Evolutionary conservation across 92 coral and sea anemone species (phyloP).

Genomic region (Heliopora coerulea): DNA sequence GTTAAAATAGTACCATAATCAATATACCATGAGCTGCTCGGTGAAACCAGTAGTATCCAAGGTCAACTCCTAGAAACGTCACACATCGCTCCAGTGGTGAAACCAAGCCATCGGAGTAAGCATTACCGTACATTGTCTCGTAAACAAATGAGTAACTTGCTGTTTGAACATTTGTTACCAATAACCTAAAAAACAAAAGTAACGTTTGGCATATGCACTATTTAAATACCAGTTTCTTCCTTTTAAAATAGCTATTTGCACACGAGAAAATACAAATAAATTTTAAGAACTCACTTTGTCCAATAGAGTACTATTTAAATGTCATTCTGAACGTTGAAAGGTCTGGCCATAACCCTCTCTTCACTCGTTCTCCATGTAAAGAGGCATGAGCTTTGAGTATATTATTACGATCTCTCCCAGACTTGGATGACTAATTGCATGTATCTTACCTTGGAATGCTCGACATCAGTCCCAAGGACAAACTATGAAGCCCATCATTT

Average conservation of each 20-base stretch:
- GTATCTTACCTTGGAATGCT: constrained; percentile 34
- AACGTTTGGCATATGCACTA: too few relatives aligned
- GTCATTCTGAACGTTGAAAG: too few relatives aligned
- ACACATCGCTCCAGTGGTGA: neutral
- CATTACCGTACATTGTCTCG: neutral
- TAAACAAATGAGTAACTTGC: constrained; percentile 7
- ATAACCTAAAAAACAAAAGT: constrained; percentile 2
- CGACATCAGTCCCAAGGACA: constrained; percentile 14
- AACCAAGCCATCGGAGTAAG: neutral
- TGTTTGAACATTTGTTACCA: constrained; percentile 11
- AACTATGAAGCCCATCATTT: constrained; percentile 36
- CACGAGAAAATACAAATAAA: too few relatives aligned
- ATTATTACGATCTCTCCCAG: too few relatives aligned
- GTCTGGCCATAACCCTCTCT: too few relatives aligned
- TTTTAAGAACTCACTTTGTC: too few relatives aligned
- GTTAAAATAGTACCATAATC: neutral
- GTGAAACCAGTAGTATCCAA: constrained; percentile 34
- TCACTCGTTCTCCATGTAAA: too few relatives aligned
- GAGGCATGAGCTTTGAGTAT: too few relatives aligned
- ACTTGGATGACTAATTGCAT: too few relatives aligned
- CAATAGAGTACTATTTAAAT: too few relatives aligned
- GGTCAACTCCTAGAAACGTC: constrained; percentile 8
- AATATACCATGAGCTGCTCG: constrained; percentile 31
- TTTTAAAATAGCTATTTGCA: too few relatives aligned
- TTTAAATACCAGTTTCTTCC: too few relatives aligned